phyloP scores from a whole-genome alignment of 1,140 invertebrate genomes.

The Andrena cerasifolii region DNA sequence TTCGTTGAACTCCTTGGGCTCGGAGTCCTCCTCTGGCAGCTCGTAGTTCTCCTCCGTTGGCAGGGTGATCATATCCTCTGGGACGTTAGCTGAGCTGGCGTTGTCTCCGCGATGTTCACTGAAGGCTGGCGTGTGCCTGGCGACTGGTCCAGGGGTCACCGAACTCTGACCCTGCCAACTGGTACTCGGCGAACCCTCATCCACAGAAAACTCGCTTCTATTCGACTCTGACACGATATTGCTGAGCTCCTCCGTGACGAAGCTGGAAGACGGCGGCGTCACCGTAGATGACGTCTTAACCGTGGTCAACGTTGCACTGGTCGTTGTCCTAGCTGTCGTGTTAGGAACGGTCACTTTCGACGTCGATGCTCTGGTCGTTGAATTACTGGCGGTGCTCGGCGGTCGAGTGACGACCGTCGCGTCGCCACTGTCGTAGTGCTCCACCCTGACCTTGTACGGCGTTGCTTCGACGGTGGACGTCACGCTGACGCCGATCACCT shows the following conservation, averaged over 20 bases:
- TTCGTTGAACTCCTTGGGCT: constrained; percentile 68
- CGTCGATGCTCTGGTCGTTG: constrained; percentile 30
- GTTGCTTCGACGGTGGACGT: constrained; percentile 80
- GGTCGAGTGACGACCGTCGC: constrained; percentile 41
- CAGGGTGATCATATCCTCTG: constrained; percentile 51
- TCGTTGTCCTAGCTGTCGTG: constrained; percentile 31
- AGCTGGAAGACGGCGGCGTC: constrained; percentile 61
- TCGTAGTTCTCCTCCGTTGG: constrained; percentile 70
- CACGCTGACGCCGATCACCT: constrained; percentile 80
- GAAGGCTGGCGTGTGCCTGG: constrained; percentile 4
- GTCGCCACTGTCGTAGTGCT: constrained; percentile 71
- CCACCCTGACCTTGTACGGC: constrained; percentile 79
- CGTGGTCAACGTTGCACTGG: constrained; percentile 35
- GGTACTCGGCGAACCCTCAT: constrained; percentile 82
- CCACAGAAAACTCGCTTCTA: constrained; percentile 84
- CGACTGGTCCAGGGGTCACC: constrained; percentile 65
- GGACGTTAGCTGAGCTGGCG: background rate
- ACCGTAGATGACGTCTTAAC: constrained; percentile 34
- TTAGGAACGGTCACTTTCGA: constrained; percentile 49
- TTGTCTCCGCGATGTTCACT: constrained; percentile 7
- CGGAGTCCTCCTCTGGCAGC: constrained; percentile 68
- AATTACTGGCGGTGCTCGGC: constrained; percentile 13
- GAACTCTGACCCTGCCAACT: constrained; percentile 72
- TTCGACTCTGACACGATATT: constrained; percentile 83
- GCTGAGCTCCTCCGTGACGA: constrained; percentile 81